These are phyloP conservation scores for Actias luna DNA, from an alignment of 2,888 invertebrate species.

Conservation along the genomic window DNA sequence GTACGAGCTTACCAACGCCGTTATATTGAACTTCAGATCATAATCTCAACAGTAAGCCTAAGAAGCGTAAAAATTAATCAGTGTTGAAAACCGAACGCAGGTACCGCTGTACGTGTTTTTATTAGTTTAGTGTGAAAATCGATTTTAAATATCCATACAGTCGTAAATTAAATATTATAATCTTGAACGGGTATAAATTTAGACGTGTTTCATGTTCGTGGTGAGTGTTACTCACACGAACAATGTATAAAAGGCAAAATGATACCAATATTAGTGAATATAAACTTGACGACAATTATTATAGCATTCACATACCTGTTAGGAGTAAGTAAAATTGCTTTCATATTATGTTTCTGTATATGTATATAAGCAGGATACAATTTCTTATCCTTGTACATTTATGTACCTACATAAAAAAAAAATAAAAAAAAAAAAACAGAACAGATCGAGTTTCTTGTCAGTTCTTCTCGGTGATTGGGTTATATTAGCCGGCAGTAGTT, in stretches of 20 bases:
- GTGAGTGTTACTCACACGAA: neutral
- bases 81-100: slow-evolving; percentile 32
- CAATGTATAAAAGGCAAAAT: neutral
- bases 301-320: neutral
- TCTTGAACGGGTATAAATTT: neutral
- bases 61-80: slow-evolving; percentile 45
- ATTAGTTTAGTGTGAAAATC: slow-evolving; percentile 5
- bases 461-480: too few species aligned
- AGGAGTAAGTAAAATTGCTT: neutral
- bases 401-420: too few species aligned
- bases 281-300: neutral
- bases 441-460: too few species aligned
- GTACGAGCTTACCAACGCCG: too few species aligned
- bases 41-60: slow-evolving; percentile 20
- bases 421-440: too few species aligned
- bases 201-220: too few species aligned
- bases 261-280: neutral
- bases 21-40: neutral
- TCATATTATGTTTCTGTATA: too few species aligned
- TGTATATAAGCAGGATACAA: too few species aligned
- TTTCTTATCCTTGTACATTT: too few species aligned
- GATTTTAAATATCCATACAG: neutral
- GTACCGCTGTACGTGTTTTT: slow-evolving; percentile 8
- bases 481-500: too few species aligned
- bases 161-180: neutral